These are phyloP conservation scores for Brachyistius frenatus DNA, from an alignment of 2,113 vertebrate genomes.

Conservation along the genomic window DNA sequence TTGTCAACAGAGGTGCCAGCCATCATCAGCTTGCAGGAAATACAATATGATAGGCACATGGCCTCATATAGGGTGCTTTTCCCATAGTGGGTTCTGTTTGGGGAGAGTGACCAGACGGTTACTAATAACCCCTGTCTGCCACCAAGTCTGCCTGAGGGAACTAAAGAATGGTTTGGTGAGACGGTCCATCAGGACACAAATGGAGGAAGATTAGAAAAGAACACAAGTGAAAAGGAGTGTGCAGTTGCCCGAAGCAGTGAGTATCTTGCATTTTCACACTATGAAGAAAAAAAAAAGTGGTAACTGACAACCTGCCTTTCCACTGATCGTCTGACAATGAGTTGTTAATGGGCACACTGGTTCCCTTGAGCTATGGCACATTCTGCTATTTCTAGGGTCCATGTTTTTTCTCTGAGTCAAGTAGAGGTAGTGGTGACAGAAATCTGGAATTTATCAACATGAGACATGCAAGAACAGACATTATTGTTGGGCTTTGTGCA, in stretches of 20 bases:
- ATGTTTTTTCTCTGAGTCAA: conserved; percentile 39
- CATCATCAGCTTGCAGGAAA: conserved; percentile 61
- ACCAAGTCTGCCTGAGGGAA: conserved; percentile 48
- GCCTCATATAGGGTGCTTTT: conserved; percentile 55
- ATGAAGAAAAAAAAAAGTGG: conserved; percentile 59
- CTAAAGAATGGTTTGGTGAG: conserved; percentile 44
- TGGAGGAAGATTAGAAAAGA: conserved; percentile 16
- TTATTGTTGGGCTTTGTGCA: conserved; percentile 6
- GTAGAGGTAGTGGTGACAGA: conserved; percentile 20
- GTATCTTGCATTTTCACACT: conserved; percentile 59
- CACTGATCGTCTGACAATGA: conserved; percentile 74
- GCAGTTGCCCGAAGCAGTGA: conserved; percentile 43
- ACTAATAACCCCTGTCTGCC: conserved; percentile 68
- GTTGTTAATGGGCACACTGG: conserved; percentile 77
- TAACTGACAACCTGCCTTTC: conserved; percentile 79
- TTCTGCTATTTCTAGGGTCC: conserved; percentile 67
- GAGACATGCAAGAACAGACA: neutral
- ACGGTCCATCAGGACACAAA: conserved; percentile 24
- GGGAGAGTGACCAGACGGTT: conserved; percentile 62
- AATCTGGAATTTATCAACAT: conserved; percentile 42
- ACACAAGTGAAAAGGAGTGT: conserved; percentile 24
- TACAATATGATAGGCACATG: conserved; percentile 68
- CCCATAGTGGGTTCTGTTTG: conserved; percentile 56
- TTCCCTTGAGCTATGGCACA: conserved; percentile 64
- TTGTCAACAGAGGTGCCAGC: conserved; percentile 70